Evolutionary conservation across 2,888 invertebrate species (phyloP).

Genomic region (Eledona agricola): DNA sequence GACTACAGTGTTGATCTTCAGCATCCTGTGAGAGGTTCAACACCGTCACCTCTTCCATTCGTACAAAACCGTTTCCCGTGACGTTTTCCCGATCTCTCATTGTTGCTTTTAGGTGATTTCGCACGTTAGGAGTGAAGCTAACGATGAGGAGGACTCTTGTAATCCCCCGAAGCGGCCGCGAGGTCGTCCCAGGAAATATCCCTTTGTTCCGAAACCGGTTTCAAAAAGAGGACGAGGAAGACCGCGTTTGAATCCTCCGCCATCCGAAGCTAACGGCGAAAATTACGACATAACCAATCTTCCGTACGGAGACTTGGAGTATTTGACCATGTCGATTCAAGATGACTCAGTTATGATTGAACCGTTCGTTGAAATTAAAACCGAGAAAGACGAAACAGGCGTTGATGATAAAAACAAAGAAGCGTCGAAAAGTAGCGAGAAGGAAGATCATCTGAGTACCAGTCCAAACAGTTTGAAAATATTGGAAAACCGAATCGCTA

Average conservation of each 20-base stretch:
- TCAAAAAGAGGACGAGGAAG: conserved; percentile 52
- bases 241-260: conserved; percentile 46
- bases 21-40: not conserved
- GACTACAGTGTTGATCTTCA: conserved; percentile 19
- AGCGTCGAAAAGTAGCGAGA: not conserved
- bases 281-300: conserved; percentile 54
- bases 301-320: conserved; percentile 53
- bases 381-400: conserved; percentile 32
- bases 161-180: conserved; percentile 31
- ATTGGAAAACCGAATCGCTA: conserved; percentile 49
- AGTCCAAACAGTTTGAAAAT: conserved; percentile 28
- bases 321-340: conserved; percentile 47
- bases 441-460: not conserved
- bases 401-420: conserved; percentile 4
- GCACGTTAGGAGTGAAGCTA: conserved; percentile 25
- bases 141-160: not conserved
- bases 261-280: conserved; percentile 32
- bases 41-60: conserved; percentile 20
- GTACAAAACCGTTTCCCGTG: conserved; percentile 9
- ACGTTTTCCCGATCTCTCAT: no score
- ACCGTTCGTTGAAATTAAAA: conserved; percentile 53
- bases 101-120: conserved; percentile 23
- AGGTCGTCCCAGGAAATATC: conserved; percentile 39
- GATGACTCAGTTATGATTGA: conserved; percentile 46
- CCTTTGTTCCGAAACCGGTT: conserved; percentile 42